These are phyloP conservation scores for Eidolon dupreanum DNA, from an alignment of 2,797 vertebrate genomes.

Conservation along the genomic window DNA sequence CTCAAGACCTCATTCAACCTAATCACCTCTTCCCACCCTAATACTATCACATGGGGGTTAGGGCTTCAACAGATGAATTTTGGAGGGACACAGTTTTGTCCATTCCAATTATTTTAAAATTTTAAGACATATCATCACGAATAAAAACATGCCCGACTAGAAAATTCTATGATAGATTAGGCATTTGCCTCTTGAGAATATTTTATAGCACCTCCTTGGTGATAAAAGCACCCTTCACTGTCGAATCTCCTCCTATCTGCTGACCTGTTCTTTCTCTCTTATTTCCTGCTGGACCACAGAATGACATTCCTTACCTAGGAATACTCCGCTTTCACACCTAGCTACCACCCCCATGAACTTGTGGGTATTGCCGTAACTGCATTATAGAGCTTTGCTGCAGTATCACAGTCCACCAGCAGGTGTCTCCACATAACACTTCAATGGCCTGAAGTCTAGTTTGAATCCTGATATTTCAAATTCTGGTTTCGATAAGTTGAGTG, in stretches of 20 bases:
- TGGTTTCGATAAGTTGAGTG: background rate
- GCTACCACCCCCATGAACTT: background rate
- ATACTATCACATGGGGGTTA: background rate
- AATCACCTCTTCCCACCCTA: background rate
- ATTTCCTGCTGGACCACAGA: background rate
- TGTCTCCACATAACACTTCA: background rate
- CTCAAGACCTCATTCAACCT: background rate
- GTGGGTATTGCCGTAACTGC: background rate
- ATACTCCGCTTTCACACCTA: background rate
- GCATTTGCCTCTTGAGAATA: background rate
- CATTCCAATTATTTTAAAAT: conserved; percentile 6
- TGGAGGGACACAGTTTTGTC: background rate
- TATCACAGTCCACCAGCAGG: background rate
- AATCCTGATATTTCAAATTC: background rate
- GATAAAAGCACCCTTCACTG: background rate
- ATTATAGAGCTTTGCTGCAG: conserved; percentile 34
- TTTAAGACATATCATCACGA: background rate
- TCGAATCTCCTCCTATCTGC: background rate
- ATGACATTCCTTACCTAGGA: background rate
- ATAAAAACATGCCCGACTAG: background rate
- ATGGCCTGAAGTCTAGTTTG: background rate
- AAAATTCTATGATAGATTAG: background rate
- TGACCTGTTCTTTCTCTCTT: background rate
- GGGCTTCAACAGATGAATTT: background rate
- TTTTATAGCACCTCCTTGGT: background rate